Evolutionary conservation across 2,888 invertebrate species (phyloP), one percentile per base, ranked within the genome.

Genomic region (Scrobipalpa costella): DNA sequence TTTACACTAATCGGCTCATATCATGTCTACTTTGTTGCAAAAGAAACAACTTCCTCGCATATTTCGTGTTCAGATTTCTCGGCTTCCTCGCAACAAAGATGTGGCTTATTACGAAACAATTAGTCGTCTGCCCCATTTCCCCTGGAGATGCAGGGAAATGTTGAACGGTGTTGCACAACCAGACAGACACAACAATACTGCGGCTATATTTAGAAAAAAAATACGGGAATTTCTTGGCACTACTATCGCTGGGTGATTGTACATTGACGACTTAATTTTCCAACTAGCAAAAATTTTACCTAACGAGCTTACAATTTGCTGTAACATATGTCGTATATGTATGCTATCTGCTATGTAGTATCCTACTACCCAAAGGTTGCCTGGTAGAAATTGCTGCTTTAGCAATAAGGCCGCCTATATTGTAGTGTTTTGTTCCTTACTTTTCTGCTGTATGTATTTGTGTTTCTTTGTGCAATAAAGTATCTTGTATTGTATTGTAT

Each of bases 151-250:
- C 81, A 82, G 82, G 86, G 86, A 85, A 88, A 86, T 81, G 80
- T 87, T 84, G 84, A 79, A 81, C 80, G 75, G 73, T 70, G 75
- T 88, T 88, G 84, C 88, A 84, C 81, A 87, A 88, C 76, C 63
- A 74, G 76, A 80, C 84, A 89, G 86, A 88, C 87, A 85, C 80
- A 88, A 89, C 88, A 90, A 88, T 88, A 78, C 79, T 71, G 76
- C 73, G 65, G 75, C 79, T 85, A 85, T 78, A 83, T 81, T 81
- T 86, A 85, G 79, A 74, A 55, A 64, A 50, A 64, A 65, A 63
- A 21, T 64, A 64, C 69, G 66, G 64, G 68, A 72, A 79, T 84
- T 57, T 57, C 17, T 59, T 13, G 50, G 21, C 50, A 11, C 13
- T 47, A n/a, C 2, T 11, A 15, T 27, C n/a, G 55, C 27, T 55